Conservation (phyloP, 2,113 vertebrate species). For the Halichoeres trimaculatus region DNA sequence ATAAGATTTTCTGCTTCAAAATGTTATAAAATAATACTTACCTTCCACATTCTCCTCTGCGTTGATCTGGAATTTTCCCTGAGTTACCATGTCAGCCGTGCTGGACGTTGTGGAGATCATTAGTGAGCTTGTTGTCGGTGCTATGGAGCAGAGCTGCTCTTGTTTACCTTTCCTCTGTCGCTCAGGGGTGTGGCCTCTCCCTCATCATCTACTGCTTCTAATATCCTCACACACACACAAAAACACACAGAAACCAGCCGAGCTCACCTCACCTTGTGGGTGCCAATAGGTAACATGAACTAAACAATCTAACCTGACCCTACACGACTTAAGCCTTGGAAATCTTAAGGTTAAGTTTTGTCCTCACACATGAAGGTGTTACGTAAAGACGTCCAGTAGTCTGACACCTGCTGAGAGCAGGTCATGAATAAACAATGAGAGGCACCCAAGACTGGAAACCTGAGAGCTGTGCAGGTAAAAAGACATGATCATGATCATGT, state of each 20-base stretch:
- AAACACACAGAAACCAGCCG: background rate
- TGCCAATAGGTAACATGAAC: conserved; percentile 40
- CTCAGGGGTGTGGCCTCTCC: conserved; percentile 49
- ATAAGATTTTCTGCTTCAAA: background rate
- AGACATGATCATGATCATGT: background rate
- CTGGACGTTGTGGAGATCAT: conserved; percentile 65
- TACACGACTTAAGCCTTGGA: background rate
- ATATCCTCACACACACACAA: conserved; percentile 9
- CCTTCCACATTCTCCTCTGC: conserved; percentile 78
- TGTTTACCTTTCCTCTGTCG: conserved; percentile 42
- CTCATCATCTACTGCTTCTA: conserved; percentile 2
- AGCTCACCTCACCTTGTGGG: background rate
- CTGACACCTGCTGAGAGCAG: conserved; percentile 43
- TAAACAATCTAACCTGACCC: background rate
- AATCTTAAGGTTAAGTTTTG: conserved; percentile 1
- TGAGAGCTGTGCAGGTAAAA: conserved; percentile 26
- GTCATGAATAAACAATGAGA: conserved; percentile 68
- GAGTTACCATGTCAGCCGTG: conserved; percentile 68
- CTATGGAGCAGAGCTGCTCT: conserved; percentile 20
- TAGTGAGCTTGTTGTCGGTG: background rate
- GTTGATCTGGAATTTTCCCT: conserved; percentile 63
- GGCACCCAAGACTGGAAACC: conserved; percentile 50
- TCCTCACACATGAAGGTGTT: background rate
- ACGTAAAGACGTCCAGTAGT: background rate
- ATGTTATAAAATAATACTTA: conserved; percentile 42